Evolutionary conservation across 2,113 vertebrate genomes (phyloP).

Genomic region (Maylandia zebra): DNA sequence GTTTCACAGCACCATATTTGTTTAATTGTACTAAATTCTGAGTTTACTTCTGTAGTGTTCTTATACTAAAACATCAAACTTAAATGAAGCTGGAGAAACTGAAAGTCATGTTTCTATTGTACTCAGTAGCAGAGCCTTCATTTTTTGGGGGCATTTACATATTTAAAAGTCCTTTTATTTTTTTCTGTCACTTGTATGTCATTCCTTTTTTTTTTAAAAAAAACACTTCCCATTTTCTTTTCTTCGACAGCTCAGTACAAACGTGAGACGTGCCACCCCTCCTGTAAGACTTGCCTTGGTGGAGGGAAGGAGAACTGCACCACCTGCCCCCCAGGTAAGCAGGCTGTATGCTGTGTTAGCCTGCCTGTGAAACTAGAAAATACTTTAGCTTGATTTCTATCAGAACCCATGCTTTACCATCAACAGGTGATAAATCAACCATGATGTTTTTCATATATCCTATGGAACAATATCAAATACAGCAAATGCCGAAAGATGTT

Average conservation of each 20-base stretch:
- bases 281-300: constrained; percentile 76
- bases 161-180: background rate
- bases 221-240: background rate
- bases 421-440: background rate
- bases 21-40: background rate
- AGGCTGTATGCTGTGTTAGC: background rate
- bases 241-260: constrained; percentile 10
- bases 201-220: background rate
- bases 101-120: background rate
- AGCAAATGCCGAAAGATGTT: background rate
- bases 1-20: background rate
- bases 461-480: background rate
- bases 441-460: background rate
- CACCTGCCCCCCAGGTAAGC: constrained; percentile 77
- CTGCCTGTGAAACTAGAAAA: background rate
- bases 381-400: background rate
- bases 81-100: background rate
- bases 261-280: constrained; percentile 64
- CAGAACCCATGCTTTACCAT: background rate
- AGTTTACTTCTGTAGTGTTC: background rate
- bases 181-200: background rate
- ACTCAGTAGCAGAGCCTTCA: background rate
- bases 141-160: background rate
- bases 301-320: constrained; percentile 60
- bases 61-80: background rate